phyloP scores from a whole-genome alignment of 2,797 vertebrate genomes.

The Caiman crocodilus region DNA sequence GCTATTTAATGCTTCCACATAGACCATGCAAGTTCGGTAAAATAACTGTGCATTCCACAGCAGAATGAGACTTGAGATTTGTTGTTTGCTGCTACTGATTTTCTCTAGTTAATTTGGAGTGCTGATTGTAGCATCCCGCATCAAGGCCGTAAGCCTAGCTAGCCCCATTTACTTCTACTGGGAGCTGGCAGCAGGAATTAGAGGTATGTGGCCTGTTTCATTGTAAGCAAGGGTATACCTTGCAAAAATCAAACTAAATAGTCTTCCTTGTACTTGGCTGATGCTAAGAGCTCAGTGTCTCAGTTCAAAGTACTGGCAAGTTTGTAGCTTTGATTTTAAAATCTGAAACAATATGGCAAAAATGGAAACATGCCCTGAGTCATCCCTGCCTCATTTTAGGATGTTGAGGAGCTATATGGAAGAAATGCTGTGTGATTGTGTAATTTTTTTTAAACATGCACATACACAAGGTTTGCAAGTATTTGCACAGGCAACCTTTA shows the following conservation, averaged over 20 bases:
- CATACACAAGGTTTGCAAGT: not conserved
- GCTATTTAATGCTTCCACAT: constrained; percentile 44
- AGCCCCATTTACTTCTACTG: not conserved
- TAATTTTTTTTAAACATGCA: not conserved
- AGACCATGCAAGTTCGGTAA: not conserved
- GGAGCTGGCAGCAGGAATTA: not conserved
- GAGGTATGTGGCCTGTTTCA: not conserved
- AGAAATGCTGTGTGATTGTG: not conserved
- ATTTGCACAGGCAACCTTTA: not conserved
- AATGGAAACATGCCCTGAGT: too few relatives aligned
- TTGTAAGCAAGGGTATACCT: not conserved
- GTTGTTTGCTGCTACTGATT: constrained; percentile 21
- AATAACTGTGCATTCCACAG: not conserved
- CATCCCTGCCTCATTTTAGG: too few relatives aligned
- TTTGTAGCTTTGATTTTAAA: not conserved
- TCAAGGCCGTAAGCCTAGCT: not conserved
- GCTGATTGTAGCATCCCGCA: not conserved
- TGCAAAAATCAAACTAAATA: not conserved
- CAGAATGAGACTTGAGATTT: not conserved
- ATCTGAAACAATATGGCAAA: not conserved
- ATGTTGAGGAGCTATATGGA: not conserved
- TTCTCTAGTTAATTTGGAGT: not conserved
- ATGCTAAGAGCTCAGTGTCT: not conserved
- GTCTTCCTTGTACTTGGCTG: not conserved
- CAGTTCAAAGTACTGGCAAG: not conserved